These are phyloP conservation scores for Melanophora roralis DNA, from an alignment of 2,888 invertebrate species.

Conservation along the genomic window DNA sequence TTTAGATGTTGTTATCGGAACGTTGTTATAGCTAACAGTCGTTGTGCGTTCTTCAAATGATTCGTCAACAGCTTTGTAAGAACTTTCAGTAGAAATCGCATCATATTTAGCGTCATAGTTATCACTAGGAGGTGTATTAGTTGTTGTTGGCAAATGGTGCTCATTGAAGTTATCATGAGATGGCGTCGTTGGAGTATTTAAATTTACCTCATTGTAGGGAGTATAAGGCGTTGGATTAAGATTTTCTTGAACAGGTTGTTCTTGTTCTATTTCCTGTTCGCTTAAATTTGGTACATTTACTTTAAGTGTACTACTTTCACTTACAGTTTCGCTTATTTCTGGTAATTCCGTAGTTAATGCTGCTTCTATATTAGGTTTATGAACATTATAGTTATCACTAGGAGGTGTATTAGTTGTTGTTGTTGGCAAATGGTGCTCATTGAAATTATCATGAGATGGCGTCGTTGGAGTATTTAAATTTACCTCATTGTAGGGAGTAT, in stretches of 20 bases:
- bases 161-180: constrained; percentile 12
- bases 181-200: constrained; percentile 12
- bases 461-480: constrained; percentile 8
- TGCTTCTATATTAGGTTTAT: background rate
- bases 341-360: background rate
- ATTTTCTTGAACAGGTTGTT: background rate
- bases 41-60: constrained; percentile 29
- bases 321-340: background rate
- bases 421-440: background rate
- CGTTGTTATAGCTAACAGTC: background rate
- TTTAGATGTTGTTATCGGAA: background rate
- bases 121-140: constrained; percentile 9
- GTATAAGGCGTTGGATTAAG: constrained; percentile 17
- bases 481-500: constrained; percentile 17
- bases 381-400: constrained; percentile 12
- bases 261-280: background rate
- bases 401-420: constrained; percentile 8
- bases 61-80: background rate
- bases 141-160: background rate
- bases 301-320: background rate
- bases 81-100: background rate
- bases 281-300: background rate
- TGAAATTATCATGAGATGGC: constrained; percentile 8
- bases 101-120: constrained; percentile 3
- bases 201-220: constrained; percentile 6